phyloP scores from a whole-genome alignment of 2,888 invertebrate genomes.

The Adelognathus sp. region DNA sequence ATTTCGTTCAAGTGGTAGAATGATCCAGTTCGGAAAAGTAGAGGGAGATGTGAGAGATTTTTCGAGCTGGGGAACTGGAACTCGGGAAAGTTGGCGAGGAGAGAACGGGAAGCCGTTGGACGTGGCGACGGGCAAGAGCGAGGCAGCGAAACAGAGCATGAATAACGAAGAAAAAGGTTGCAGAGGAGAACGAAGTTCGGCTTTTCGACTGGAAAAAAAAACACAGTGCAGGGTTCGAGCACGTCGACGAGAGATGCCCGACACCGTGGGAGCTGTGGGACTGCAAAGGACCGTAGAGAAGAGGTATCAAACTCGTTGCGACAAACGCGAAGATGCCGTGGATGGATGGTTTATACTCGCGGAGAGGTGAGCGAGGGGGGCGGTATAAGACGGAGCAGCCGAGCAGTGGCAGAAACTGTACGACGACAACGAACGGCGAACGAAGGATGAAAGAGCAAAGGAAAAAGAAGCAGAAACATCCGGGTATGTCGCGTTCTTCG shows the following conservation, averaged over 20 bases:
- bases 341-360: conserved; percentile 17
- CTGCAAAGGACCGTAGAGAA: neutral
- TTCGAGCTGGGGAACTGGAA: neutral
- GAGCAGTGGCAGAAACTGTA: conserved; percentile 1
- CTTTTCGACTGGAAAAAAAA: neutral
- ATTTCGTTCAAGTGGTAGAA: neutral
- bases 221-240: neutral
- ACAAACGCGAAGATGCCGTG: conserved; percentile 40
- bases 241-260: conserved; percentile 3
- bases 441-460: conserved; percentile 18
- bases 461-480: conserved; percentile 33
- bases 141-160: conserved; percentile 23
- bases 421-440: conserved; percentile 37
- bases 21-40: neutral
- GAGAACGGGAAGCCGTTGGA: conserved; percentile 15
- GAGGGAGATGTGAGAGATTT: neutral
- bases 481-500: conserved; percentile 42
- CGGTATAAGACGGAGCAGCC: conserved; percentile 17
- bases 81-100: conserved; percentile 1
- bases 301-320: conserved; percentile 36
- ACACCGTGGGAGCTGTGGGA: neutral
- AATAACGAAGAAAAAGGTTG: conserved; percentile 7
- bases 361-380: neutral
- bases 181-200: neutral
- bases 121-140: neutral